A percentile compares a stretch with the other conserved stretches of the same genome.
These are phyloP conservation scores for Hystrix cristata DNA, from an alignment of 2,113 vertebrate genomes.

Conservation along the genomic window DNA sequence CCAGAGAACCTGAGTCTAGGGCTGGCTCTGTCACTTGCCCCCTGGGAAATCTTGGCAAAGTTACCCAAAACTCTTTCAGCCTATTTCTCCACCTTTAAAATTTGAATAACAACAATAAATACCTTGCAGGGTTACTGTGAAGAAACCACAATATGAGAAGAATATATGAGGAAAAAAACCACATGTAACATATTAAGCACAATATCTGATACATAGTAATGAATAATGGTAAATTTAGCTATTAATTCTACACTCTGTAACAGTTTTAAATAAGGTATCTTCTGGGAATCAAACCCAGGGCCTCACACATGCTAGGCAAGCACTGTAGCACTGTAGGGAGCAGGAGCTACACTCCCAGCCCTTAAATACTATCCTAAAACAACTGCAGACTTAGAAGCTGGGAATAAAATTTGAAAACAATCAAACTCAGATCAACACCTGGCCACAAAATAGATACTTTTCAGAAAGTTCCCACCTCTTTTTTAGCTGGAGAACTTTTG, in stretches of 20 bases:
- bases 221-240: background rate
- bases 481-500: slow-evolving; percentile 93
- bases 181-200: background rate
- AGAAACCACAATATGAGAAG: background rate
- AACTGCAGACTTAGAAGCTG: background rate
- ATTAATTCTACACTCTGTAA: slow-evolving; percentile 22
- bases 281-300: background rate
- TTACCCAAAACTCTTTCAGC: slow-evolving; percentile 4
- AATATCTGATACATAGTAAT: background rate
- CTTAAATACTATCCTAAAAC: background rate
- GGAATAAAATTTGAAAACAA: slow-evolving; percentile 24
- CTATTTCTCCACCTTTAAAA: slow-evolving; percentile 56
- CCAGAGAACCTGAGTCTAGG: background rate
- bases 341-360: background rate
- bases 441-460: background rate
- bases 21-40: background rate
- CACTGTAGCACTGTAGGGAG: background rate
- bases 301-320: background rate
- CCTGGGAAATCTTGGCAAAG: background rate
- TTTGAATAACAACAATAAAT: slow-evolving; percentile 45
- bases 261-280: background rate
- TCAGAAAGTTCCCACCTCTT: slow-evolving; percentile 89
- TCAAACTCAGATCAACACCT: slow-evolving; percentile 6
- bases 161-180: background rate
- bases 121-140: background rate